These are phyloP conservation scores for Catostomus latipinnis DNA, from an alignment of 2,797 vertebrate genomes.

Conservation along the genomic window DNA sequence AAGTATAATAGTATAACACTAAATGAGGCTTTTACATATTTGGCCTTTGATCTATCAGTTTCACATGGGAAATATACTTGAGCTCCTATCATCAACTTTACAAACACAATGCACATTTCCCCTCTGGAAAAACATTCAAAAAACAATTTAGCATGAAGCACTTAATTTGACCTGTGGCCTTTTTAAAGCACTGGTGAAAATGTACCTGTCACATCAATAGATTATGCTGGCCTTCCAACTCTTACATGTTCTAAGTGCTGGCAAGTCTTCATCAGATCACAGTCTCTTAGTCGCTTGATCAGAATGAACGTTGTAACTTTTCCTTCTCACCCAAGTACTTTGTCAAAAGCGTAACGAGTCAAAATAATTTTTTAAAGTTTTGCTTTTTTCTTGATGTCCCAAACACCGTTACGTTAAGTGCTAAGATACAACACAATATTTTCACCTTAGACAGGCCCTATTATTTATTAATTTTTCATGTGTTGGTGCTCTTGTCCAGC, in stretches of 20 bases:
- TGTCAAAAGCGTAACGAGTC: conserved; percentile 40
- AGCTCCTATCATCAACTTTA: conserved; percentile 6
- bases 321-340: conserved; percentile 42
- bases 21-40: conserved; percentile 36
- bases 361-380: background rate
- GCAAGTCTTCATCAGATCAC: conserved; percentile 22
- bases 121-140: conserved; percentile 19
- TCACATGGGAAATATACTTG: conserved; percentile 14
- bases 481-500: conserved; percentile 20
- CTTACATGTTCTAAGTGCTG: conserved; percentile 22
- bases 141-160: conserved; percentile 28
- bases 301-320: conserved; percentile 24
- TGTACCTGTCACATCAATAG: conserved; percentile 42
- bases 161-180: conserved; percentile 32
- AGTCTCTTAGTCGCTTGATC: conserved; percentile 7
- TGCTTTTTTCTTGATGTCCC: background rate
- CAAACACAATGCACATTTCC: conserved; percentile 21
- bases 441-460: conserved; percentile 40
- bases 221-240: conserved; percentile 15
- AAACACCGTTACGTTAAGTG: background rate
- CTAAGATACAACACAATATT: background rate
- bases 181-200: conserved; percentile 37
- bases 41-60: conserved; percentile 34
- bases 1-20: conserved; percentile 37
- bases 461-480: background rate